Conservation (phyloP, 2,797 vertebrate species). For the Crocodylus rhombifer region DNA sequence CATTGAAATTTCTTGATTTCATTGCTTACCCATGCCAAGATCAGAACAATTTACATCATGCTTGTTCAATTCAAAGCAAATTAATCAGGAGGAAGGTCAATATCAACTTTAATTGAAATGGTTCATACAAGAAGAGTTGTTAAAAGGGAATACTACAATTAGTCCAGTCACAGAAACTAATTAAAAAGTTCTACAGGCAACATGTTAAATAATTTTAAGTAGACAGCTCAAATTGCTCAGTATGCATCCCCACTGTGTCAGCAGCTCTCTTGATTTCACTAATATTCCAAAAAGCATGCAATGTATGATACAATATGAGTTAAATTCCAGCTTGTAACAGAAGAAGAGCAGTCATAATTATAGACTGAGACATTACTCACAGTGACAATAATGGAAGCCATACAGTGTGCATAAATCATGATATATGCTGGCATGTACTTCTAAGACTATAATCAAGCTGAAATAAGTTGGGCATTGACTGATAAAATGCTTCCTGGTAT, state of each 20-base stretch:
- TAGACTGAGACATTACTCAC: background rate
- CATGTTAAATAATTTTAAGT: conserved; percentile 10
- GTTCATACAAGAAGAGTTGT: background rate
- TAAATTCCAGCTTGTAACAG: background rate
- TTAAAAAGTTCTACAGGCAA: background rate
- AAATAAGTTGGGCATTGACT: conserved; percentile 1
- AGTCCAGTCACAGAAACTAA: background rate
- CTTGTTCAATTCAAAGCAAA: background rate
- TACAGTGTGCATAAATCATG: background rate
- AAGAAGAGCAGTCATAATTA: background rate
- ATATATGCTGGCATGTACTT: background rate
- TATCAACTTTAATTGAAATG: background rate
- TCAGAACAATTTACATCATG: background rate
- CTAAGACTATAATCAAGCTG: background rate
- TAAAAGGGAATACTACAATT: background rate
- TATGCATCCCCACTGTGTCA: background rate
- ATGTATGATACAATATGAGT: background rate
- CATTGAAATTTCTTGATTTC: background rate
- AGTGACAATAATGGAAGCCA: background rate
- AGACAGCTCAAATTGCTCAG: background rate
- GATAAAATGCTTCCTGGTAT: background rate
- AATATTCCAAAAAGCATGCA: background rate
- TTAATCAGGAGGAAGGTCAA: background rate
- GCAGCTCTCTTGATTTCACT: background rate
- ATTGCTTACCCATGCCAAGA: background rate